Percentiles rank a stretch among this genome's conserved stretches.
Conservation (phyloP, 2,888 invertebrate species). For the Boloria selene region DNA sequence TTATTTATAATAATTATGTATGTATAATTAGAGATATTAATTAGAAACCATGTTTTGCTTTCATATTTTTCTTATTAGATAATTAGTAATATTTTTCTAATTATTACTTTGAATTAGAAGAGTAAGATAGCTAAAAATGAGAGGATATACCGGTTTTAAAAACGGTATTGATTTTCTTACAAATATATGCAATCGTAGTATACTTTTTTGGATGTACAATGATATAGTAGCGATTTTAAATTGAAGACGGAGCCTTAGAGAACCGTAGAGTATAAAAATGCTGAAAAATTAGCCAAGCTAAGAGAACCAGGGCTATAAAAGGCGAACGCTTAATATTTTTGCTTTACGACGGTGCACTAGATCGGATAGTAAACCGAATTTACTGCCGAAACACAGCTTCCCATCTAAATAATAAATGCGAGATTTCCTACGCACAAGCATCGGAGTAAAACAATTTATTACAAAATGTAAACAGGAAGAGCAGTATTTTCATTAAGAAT, state of each 20-base stretch:
- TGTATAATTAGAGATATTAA: too few species aligned
- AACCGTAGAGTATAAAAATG: slow-evolving; percentile 18
- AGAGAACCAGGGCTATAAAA: slow-evolving; percentile 21
- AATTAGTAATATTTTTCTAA: too few species aligned
- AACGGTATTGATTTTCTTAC: too few species aligned
- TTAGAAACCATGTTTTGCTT: too few species aligned
- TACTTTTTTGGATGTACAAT: background rate
- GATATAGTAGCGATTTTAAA: background rate
- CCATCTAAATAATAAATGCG: slow-evolving; percentile 42
- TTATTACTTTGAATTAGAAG: too few species aligned
- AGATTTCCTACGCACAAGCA: slow-evolving; percentile 44
- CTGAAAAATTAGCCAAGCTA: slow-evolving; percentile 25
- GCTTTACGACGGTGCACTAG: slow-evolving; percentile 36
- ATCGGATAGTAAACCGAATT: slow-evolving; percentile 37
- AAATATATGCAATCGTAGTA: too few species aligned
- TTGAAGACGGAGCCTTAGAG: background rate
- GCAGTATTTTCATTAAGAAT: slow-evolving; percentile 82
- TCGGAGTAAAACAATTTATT: slow-evolving; percentile 80
- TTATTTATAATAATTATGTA: too few species aligned
- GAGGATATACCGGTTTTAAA: too few species aligned
- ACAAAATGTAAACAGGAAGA: slow-evolving; percentile 83
- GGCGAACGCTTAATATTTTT: slow-evolving; percentile 29
- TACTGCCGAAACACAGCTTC: slow-evolving; percentile 30
- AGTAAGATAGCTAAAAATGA: too few species aligned
- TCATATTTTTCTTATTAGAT: too few species aligned